Base-by-base conservation (phyloP, 2,888 invertebrate genomes). In the Eristalinus aeneus region DNA sequence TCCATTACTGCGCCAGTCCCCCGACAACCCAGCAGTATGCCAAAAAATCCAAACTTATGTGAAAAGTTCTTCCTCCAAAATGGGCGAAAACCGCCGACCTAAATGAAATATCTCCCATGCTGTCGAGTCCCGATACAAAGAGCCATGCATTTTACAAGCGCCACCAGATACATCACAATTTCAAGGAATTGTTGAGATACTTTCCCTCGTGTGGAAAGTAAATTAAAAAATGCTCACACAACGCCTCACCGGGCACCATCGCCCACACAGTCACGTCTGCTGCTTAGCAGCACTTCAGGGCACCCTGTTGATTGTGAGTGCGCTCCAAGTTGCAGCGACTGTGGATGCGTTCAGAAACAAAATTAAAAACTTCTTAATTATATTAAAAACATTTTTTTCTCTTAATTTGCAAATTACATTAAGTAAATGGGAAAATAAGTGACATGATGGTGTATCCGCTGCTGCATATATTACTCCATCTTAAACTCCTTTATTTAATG, bases 351-450 rank as follows among this genome's bases (percentile, higher is more conserved):
- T 76, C 79, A 73, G 80, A 76, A 86, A 77, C 64, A 58, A 86
- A 82, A 81, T 81, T 78, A 86, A 81, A 86, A 86, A 86, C 81
- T 86, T 78, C 77, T 86, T 81, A 86, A 86, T 78, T 86, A 86
- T 65, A 86, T 86, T 74, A 86, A 81, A 82, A 83, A 78, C 16
- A 74, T 39, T 72, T 82, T 81, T 86, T 71, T 65, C 58, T 78
- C 73, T 81, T 86, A 82, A 86, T 86, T 86, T 86, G 69, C 81
- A 86, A 86, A 86, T 86, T 86, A 86, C 82, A 86, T 86, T 86
- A 81, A 86, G 74, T 82, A 86, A 81, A 86, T 86, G 86, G 86
- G 65, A 78, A 86, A 81, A 81, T 78, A 86, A 81, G 86, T 81
- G 86, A 86, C 77, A 74, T 74, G 81, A 86, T 65, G 86, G 72